Evolutionary conservation across 2,888 invertebrate species (phyloP), one percentile per base, ranked within the genome.

Genomic region (Macrophya alboannulata): DNA sequence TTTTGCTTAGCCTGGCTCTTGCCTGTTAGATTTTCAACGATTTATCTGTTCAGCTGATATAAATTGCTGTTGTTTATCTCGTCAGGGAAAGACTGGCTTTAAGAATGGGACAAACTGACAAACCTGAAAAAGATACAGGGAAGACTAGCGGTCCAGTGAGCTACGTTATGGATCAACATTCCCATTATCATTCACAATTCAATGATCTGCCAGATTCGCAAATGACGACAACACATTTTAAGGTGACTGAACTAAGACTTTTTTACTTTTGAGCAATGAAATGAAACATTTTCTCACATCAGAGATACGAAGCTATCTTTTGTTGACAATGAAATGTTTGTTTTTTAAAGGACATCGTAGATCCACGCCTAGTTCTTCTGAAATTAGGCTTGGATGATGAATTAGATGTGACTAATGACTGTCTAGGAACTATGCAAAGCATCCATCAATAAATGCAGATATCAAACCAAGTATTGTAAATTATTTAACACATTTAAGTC

Each of bases 341-440:
- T 76, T 48, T 40, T 86, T 79, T 90, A 51, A 85, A 92, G 92
- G 91, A 90, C 72, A 88, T 91, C 31, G 89, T 92, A 31, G 92
- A 92, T 86, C 92, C 92, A 37, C 88, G 90, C 85, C 85, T 92
- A 65, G 86, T 91, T 31, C 89, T 92, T 85, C 85, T 92, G 25
- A 92, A 91, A 86, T 87, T 91, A 71, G 88, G 90, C 86, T 87
- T 92, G 12, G 90, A 92, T 71, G 88, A 91, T 87, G 89, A 90
- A 71, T 71, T 90, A 51, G 87, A 89, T 17, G 84, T 85, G 62
- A 85, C 88, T 10, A 87, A 88, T 25, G 87, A 88, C 79, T 85
- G 88, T 21, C 86, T 88, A 55, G 84, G 86, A 85, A 84, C 86
- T 51, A 86, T 87, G 88, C 86, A 87, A 40, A 62, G 82, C 15